phyloP scores from a whole-genome alignment of 2,888 invertebrate species.

The Nemurella pictetii region DNA sequence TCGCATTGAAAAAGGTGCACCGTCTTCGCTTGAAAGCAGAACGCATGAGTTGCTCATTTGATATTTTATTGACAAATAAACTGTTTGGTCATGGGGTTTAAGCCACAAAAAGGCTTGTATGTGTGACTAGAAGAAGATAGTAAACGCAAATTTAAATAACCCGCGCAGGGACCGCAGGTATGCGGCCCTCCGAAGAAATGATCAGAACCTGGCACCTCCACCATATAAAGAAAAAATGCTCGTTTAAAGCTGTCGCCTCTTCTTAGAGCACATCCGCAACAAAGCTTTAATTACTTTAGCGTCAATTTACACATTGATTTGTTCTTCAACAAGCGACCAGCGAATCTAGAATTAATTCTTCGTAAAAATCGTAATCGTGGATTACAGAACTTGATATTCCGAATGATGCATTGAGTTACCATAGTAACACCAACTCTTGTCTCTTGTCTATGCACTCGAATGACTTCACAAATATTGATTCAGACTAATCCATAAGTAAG shows the following conservation, averaged over 20 bases:
- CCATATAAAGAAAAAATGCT: not conserved
- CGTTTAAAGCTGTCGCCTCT: not conserved
- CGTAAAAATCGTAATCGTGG: not conserved
- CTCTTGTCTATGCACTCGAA: not conserved
- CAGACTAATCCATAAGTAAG: slow-evolving; percentile 8
- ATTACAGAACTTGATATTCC: not conserved
- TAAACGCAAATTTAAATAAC: not conserved
- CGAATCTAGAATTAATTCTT: too few relatives aligned
- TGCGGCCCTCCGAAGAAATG: not conserved
- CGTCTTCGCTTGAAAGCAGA: not conserved
- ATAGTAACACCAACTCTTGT: not conserved
- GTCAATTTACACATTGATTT: not conserved
- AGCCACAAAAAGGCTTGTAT: not conserved
- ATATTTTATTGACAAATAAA: not conserved
- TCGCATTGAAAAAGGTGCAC: not conserved
- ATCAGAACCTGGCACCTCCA: not conserved
- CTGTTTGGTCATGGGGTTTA: not conserved
- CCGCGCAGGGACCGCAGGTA: not conserved
- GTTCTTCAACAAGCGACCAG: not conserved
- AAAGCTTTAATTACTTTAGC: not conserved
- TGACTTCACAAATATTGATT: slow-evolving; percentile 13
- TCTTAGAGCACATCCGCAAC: not conserved
- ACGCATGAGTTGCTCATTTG: not conserved
- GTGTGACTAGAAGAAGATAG: not conserved
- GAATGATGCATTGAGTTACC: not conserved